A percentile compares a stretch with the other conserved stretches of the same genome.
These are phyloP conservation scores for Phylloscopus whistleri DNA, from an alignment of 2,113 vertebrate species.

Conservation along the genomic window DNA sequence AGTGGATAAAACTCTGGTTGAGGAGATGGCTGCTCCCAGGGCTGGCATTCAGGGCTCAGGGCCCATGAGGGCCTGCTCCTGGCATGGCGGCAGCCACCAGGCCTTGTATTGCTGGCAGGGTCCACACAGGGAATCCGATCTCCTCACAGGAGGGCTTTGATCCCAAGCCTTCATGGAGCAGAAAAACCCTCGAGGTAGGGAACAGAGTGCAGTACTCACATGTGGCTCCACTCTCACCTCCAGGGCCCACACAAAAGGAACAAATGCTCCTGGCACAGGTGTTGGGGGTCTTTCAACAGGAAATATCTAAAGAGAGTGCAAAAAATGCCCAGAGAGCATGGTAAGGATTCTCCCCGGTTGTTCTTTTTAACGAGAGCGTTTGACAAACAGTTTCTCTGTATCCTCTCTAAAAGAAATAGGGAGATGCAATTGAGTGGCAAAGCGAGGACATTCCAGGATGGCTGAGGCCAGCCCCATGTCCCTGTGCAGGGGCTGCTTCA, in stretches of 20 bases:
- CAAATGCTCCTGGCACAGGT: accelerated
- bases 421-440: not conserved
- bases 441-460: not conserved
- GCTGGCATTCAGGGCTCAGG: not conserved
- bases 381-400: not conserved
- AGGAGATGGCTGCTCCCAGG: not conserved
- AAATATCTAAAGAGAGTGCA: not conserved
- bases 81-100: accelerated
- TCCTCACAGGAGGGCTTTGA: not conserved
- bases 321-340: not conserved
- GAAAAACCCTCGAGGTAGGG: not conserved
- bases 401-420: not conserved
- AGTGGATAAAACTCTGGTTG: accelerated
- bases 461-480: not conserved
- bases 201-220: not conserved
- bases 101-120: accelerated
- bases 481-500: not conserved
- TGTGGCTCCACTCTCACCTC: not conserved
- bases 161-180: not conserved
- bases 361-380: not conserved
- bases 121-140: accelerated
- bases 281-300: not conserved
- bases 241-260: not conserved
- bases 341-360: not conserved
- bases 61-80: accelerated